These are phyloP conservation scores for Protobothrops flavoviridis DNA, from an alignment of 2,113 vertebrate species.

Conservation along the genomic window DNA sequence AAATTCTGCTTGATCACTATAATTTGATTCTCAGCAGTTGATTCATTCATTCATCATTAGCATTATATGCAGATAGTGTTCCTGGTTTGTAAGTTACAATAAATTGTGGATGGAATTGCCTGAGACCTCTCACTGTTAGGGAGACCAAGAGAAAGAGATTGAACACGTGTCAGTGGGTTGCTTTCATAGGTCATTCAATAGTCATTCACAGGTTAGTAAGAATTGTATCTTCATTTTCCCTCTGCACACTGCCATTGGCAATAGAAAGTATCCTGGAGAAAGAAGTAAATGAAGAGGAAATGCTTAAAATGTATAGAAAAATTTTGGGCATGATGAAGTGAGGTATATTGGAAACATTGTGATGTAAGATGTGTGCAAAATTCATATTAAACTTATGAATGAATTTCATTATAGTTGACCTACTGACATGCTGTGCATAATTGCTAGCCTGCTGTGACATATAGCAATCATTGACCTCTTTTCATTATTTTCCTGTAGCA, in stretches of 20 bases:
- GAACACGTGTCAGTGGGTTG: background rate
- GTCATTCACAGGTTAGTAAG: background rate
- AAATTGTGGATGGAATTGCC: background rate
- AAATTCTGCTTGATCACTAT: background rate
- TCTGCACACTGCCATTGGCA: background rate
- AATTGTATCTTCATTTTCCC: background rate
- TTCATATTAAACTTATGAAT: conserved; percentile 20
- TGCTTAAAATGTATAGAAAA: background rate
- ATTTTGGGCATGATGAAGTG: background rate
- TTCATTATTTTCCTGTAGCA: conserved; percentile 56
- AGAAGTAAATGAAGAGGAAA: background rate
- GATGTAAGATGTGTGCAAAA: background rate
- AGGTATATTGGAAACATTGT: background rate
- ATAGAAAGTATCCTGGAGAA: background rate
- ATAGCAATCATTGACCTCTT: conserved; percentile 63
- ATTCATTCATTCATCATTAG: background rate
- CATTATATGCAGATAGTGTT: background rate
- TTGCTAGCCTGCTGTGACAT: conserved; percentile 50
- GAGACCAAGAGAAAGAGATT: background rate
- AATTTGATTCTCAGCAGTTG: background rate
- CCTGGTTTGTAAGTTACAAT: background rate
- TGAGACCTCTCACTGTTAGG: background rate
- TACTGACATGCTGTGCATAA: conserved; percentile 53
- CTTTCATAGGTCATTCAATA: background rate
- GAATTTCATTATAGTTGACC: conserved; percentile 56